Evolutionary conservation across 2,888 invertebrate species (phyloP).

Genomic region (Pyrocoelia pectoralis): DNA sequence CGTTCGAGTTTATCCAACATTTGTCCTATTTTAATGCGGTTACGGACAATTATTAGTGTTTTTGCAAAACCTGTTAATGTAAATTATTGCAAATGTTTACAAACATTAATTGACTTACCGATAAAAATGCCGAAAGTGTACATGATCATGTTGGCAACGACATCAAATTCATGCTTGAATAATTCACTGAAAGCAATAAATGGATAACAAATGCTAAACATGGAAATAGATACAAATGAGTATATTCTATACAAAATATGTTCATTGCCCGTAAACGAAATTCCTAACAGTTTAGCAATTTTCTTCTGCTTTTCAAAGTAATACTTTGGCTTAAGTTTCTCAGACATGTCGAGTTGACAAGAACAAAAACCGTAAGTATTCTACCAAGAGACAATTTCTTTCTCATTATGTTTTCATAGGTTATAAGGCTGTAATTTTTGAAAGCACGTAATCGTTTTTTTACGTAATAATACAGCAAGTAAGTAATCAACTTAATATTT

Average conservation of each 20-base stretch:
- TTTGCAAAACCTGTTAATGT: neutral
- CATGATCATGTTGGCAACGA: slow-evolving; percentile 19
- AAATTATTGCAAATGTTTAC: neutral
- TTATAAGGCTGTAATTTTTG: neutral
- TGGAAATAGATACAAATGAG: neutral
- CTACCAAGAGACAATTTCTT: neutral
- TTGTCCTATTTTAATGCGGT: neutral
- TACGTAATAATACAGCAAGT: too few relatives aligned
- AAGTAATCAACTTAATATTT: neutral
- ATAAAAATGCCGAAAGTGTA: slow-evolving; percentile 15
- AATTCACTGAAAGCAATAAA: slow-evolving; percentile 17
- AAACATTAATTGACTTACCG: slow-evolving; percentile 13
- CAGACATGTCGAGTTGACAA: neutral
- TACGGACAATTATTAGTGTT: slow-evolving; percentile 2
- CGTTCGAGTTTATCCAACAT: slow-evolving; percentile 13
- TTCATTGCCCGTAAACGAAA: slow-evolving; percentile 5
- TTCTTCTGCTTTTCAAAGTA: neutral
- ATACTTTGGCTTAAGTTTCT: neutral
- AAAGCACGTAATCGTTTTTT: too few relatives aligned
- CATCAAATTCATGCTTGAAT: slow-evolving; percentile 24
- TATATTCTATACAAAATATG: slow-evolving; percentile 12
- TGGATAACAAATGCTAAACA: slow-evolving; percentile 14
- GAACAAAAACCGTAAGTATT: too few relatives aligned
- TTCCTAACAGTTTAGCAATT: slow-evolving; percentile 4
- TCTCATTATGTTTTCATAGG: neutral